Evolutionary conservation across 2,888 invertebrate species (phyloP), one percentile per base, ranked within the genome.

Genomic region (Chaetoderma sp.): DNA sequence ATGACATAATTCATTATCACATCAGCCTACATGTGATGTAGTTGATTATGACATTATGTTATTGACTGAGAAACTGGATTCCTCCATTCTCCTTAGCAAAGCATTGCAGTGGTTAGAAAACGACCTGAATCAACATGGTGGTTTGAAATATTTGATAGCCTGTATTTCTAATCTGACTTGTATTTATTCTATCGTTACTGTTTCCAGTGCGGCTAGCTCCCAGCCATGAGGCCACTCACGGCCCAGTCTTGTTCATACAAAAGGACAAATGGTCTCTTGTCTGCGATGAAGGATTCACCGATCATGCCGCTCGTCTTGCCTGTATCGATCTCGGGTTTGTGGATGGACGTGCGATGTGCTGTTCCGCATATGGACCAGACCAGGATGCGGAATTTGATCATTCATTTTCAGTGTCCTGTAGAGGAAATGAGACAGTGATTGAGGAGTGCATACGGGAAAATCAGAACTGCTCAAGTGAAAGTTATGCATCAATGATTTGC

Each of bases 351-450:
- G 72, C 79, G 0, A 67, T 82, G 4, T 79, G 79, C 63, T 81
- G 80, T 56, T 79, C 81, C 13, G 79, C 79, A 4, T 82, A 75
- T 61, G 73, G 79, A 8, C 16, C n/a, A 16, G n/a, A n/a, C n/a
- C n/a, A n/a, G n/a, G 42, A 50, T 4, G 49, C 59, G 1, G 60
- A 36, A 8, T 32, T 33, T 28, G 72, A 47, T 21, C 47, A 36
- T 10, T 18, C 18, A 18, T 52, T 32, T 33, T 76, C 76, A 2
- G 27, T 81, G 5, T 57, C 64, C 60, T 93, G 93, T 71, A 62
- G 68, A 1, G 79, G 79, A 4, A 54, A 71, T 4, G 81, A 81
- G 42, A 42, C 30, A 3, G 68, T 63, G 23, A 67, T 83, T 5
- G 55, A 65, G 2, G 68, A 79, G 1, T 83, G 83, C 62, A 50